Conservation (phyloP, 1,140 invertebrate species). For the Paramacrobiotus metropolitanus region DNA sequence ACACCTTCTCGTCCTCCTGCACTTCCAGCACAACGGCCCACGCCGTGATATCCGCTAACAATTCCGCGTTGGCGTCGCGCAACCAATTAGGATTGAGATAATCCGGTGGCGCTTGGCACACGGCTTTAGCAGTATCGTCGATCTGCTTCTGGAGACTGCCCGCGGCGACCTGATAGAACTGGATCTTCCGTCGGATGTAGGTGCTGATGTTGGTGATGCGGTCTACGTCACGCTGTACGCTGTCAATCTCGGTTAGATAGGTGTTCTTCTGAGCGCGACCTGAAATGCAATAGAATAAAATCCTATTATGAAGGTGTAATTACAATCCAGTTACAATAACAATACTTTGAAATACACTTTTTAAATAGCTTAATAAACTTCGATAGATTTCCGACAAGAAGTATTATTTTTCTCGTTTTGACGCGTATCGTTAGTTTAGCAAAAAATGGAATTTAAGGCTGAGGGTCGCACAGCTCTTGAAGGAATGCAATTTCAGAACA, state of each 20-base stretch:
- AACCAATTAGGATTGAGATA: not conserved
- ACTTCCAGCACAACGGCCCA: not conserved
- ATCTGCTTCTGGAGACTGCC: not conserved
- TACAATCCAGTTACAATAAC: too few relatives aligned
- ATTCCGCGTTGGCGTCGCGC: not conserved
- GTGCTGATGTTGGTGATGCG: not conserved
- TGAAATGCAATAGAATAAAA: too few relatives aligned
- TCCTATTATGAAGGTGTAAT: too few relatives aligned
- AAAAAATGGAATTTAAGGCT: too few relatives aligned
- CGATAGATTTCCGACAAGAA: too few relatives aligned
- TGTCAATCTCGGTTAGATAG: not conserved
- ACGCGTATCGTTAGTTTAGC: too few relatives aligned
- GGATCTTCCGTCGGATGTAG: not conserved
- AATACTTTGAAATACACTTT: too few relatives aligned
- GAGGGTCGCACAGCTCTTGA: too few relatives aligned
- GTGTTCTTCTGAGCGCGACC: not conserved
- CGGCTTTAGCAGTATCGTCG: not conserved
- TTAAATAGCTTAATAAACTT: too few relatives aligned
- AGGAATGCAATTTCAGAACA: too few relatives aligned
- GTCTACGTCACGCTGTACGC: not conserved
- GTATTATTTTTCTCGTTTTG: too few relatives aligned
- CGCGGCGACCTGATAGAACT: not conserved
- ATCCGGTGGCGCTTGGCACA: not conserved
- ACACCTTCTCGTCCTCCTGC: not conserved
- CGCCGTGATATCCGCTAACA: not conserved